Evolutionary conservation across 2,888 invertebrate species (phyloP), one percentile per base, ranked within the genome.

Genomic region (Apotomis turbidana): DNA sequence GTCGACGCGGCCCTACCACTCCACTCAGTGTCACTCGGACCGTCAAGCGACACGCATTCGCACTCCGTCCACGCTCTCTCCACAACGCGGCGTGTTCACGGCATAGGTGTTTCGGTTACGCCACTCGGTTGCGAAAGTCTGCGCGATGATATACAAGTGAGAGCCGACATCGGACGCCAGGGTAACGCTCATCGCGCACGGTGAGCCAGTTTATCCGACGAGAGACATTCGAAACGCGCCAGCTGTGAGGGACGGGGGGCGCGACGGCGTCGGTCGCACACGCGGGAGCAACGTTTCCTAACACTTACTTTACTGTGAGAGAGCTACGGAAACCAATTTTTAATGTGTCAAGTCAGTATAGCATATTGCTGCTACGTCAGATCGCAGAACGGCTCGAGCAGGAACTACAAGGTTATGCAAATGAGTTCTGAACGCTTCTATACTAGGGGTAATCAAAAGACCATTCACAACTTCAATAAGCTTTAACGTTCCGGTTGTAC

Each of bases 391-490:
- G 93, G 90, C 85, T 90, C 90, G 82, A 93, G 93, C 90, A 93
- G 91, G 88, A 93, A 93, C 87, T 93, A 93, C 89, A 93, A 93
- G 90, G 93, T 93, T 92, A 93, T 93, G 92, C 94, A 93, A 90
- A 94, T 94, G 94, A 93, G 93, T 93, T 93, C 93, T 88, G 94
- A 94, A 93, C 93, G 94, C 84, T 93, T 93, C 88, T 94, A 94
- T 87, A 94, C 93, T 83, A 93, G 93, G 89, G 90, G 90, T 90
- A 93, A 94, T 87, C 93, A 90, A 93, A 90, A 93, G 91, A 93
- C 94, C 93, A 94, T 94, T 86, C 94, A 94, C 83, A 94, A 94
- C 86, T 94, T 94, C 81, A 94, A 94, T 93, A 94, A 94, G 91
- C 94, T 94, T 93, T 94, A 94, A 94, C 93, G 87, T 90, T 86